Conservation (phyloP, 2,113 vertebrate species). For the Microcebus griseorufus region DNA sequence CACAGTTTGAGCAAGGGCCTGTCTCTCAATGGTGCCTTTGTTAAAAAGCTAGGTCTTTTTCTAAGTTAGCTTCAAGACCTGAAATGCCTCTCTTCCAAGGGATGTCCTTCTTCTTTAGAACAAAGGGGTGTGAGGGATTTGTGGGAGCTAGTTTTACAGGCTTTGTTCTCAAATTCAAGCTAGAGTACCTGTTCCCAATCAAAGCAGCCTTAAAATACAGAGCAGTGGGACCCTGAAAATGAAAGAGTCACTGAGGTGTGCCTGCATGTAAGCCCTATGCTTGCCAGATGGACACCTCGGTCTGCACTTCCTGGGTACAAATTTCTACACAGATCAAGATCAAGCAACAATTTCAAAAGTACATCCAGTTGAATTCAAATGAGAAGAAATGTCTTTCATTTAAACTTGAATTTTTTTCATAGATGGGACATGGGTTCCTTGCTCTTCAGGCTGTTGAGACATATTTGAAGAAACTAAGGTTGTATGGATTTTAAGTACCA, state of each 20-base stretch:
- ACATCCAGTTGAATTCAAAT: neutral
- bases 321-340: neutral
- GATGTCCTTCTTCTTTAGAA: slow-evolving; percentile 5
- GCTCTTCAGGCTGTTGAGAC: neutral
- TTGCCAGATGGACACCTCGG: neutral
- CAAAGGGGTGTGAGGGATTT: neutral
- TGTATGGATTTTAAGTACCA: neutral
- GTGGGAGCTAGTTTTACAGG: neutral
- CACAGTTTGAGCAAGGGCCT: neutral
- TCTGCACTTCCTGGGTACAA: neutral
- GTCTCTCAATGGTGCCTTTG: neutral
- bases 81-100: neutral
- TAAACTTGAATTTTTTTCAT: slow-evolving; percentile 11
- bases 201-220: slow-evolving; percentile 19
- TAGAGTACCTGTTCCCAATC: neutral
- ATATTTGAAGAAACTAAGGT: slow-evolving; percentile 10
- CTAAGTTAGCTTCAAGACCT: slow-evolving; percentile 26
- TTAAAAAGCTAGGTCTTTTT: slow-evolving; percentile 32
- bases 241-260: neutral
- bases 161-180: slow-evolving; percentile 34
- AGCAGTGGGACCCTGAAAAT: neutral
- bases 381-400: slow-evolving; percentile 39
- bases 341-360: slow-evolving; percentile 9
- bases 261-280: neutral
- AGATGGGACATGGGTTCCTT: neutral